Conservation (phyloP, 1,140 invertebrate genomes). For the Triops cancriformis region DNA sequence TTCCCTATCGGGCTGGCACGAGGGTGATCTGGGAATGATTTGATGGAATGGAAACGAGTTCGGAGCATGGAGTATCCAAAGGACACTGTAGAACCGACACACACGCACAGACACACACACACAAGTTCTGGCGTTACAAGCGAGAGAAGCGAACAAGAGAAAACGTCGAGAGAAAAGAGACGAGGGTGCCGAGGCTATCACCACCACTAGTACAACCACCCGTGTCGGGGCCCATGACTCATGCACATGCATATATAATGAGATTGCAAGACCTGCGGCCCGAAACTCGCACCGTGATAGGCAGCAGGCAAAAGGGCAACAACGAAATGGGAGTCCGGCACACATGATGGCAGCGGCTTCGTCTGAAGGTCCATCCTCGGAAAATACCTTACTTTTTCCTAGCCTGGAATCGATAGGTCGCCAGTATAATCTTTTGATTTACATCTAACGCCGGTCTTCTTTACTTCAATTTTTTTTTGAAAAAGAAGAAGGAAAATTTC, state of each 20-base stretch:
- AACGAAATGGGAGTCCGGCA: background rate
- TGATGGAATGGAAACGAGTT: slow-evolving; percentile 4
- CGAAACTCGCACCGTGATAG: slow-evolving; percentile 11
- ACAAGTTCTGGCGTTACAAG: background rate
- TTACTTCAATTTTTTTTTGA: background rate
- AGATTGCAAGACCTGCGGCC: slow-evolving; percentile 3
- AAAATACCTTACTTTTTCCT: background rate
- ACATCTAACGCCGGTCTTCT: slow-evolving; percentile 5
- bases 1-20: background rate
- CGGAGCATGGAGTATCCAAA: background rate
- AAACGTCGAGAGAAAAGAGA: slow-evolving; percentile 5
- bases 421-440: slow-evolving; percentile 11
- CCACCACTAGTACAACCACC: background rate
- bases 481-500: background rate
- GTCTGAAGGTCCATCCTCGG: slow-evolving; percentile 5
- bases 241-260: slow-evolving; percentile 11
- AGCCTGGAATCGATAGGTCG: slow-evolving; percentile 12
- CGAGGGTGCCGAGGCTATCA: slow-evolving; percentile 18
- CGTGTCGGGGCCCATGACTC: background rate
- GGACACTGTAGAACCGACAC: slow-evolving; percentile 7
- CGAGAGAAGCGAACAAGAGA: slow-evolving; percentile 13
- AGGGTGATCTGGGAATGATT: slow-evolving; percentile 18
- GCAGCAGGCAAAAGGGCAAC: background rate
- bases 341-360: background rate
- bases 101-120: slow-evolving; percentile 13